These are phyloP conservation scores for Knipowitschia caucasica DNA, from an alignment of 2,797 vertebrate genomes.

Conservation along the genomic window DNA sequence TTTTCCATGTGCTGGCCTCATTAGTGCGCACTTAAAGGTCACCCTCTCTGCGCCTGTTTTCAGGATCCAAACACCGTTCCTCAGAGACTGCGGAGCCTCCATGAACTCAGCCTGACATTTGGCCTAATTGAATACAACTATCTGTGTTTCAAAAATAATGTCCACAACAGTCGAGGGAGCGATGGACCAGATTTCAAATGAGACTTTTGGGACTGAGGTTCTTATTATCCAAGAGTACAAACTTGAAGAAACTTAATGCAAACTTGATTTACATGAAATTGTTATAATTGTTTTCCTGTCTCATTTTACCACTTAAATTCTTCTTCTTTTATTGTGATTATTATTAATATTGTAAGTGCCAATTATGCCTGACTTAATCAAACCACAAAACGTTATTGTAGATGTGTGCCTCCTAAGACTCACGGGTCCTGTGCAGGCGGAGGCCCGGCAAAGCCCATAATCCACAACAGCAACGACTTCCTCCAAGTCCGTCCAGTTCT, in stretches of 20 bases:
- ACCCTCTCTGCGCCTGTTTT: background rate
- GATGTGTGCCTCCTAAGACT: no score
- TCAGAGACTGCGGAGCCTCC: constrained; percentile 1
- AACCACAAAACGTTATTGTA: no score
- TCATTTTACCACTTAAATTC: no score
- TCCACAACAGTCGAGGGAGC: background rate
- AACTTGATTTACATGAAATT: background rate
- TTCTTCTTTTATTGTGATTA: no score
- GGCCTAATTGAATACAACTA: background rate
- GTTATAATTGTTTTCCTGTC: background rate
- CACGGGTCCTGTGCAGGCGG: no score
- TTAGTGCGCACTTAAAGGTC: background rate
- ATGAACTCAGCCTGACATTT: background rate
- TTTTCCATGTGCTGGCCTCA: background rate
- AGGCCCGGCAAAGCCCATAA: no score
- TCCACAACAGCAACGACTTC: no score
- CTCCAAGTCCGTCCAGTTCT: no score
- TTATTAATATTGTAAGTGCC: no score
- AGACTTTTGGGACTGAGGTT: background rate
- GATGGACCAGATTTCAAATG: background rate
- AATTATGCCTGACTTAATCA: no score
- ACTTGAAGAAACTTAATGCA: background rate
- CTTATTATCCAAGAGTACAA: background rate
- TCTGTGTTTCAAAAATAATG: constrained; percentile 1
- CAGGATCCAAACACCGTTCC: background rate